A percentile compares a stretch with the other conserved stretches of the same genome.
Conservation (phyloP, 2,113 vertebrate species). For the Caretta caretta region DNA sequence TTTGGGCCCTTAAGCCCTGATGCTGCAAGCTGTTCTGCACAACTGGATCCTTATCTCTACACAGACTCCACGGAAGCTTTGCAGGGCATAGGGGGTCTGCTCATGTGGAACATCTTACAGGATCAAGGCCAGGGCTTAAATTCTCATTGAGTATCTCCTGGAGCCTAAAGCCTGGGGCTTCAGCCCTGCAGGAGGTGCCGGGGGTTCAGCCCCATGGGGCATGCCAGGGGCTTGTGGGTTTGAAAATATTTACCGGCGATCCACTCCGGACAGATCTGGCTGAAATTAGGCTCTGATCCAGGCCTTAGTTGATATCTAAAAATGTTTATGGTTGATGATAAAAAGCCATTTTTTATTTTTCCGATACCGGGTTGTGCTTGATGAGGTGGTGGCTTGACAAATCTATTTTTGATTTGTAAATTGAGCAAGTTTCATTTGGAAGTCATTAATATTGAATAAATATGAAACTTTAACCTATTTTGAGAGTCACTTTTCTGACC, state of each 20-base stretch:
- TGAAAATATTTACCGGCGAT: too few relatives aligned
- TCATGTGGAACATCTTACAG: background rate
- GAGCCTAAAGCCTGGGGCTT: too few relatives aligned
- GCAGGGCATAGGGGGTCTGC: background rate
- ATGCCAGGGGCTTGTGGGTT: too few relatives aligned
- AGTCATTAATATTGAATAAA: slow-evolving; percentile 29
- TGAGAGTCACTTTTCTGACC: slow-evolving; percentile 60
- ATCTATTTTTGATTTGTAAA: slow-evolving; percentile 44
- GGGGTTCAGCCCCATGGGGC: too few relatives aligned
- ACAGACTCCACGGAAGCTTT: background rate
- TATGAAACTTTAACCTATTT: slow-evolving; percentile 33
- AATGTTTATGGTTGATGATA: slow-evolving; percentile 70
- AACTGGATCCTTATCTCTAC: background rate
- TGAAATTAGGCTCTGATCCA: background rate
- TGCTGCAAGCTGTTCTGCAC: background rate
- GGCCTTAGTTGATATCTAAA: slow-evolving; percentile 60
- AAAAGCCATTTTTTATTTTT: slow-evolving; percentile 74
- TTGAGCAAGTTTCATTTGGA: background rate
- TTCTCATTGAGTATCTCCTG: too few relatives aligned
- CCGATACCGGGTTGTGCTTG: slow-evolving; percentile 61
- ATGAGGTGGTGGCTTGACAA: slow-evolving; percentile 68
- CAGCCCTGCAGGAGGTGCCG: too few relatives aligned
- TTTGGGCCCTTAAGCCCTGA: background rate
- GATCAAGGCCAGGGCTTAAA: background rate
- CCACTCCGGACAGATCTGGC: too few relatives aligned